Conservation (phyloP, 2,113 vertebrate species). For the Cariama cristata region DNA sequence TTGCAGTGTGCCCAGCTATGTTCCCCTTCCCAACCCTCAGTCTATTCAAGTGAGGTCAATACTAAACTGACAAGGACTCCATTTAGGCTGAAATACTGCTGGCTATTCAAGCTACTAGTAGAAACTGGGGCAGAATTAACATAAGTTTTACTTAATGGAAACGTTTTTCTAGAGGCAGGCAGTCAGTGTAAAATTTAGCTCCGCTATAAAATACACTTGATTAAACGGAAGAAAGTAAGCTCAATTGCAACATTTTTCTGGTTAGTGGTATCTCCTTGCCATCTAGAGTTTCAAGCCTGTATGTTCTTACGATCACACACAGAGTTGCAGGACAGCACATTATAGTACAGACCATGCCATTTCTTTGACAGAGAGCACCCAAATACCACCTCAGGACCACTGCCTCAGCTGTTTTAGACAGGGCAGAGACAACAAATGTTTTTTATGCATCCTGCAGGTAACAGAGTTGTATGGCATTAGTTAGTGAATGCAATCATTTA, state of each 20-base stretch:
- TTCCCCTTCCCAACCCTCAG: neutral
- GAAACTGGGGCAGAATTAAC: neutral
- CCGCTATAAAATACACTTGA: neutral
- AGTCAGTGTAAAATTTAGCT: neutral
- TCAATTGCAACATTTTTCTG: neutral
- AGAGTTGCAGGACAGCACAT: neutral
- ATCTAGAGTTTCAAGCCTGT: neutral
- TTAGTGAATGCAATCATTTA: fast-evolving
- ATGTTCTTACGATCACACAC: neutral
- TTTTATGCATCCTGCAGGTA: neutral
- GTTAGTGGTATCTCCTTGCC: neutral
- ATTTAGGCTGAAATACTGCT: neutral
- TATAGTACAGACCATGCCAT: fast-evolving
- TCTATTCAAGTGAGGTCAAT: neutral
- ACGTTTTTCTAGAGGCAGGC: neutral
- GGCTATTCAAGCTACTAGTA: neutral
- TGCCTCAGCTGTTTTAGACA: neutral
- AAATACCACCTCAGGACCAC: neutral
- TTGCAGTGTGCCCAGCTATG: fast-evolving
- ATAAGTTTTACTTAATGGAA: neutral
- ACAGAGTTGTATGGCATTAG: neutral
- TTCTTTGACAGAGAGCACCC: neutral
- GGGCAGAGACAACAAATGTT: neutral
- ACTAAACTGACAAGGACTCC: neutral
- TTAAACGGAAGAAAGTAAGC: neutral